Conservation (phyloP, 2,797 vertebrate genomes). For the Hemibagrus guttatus region DNA sequence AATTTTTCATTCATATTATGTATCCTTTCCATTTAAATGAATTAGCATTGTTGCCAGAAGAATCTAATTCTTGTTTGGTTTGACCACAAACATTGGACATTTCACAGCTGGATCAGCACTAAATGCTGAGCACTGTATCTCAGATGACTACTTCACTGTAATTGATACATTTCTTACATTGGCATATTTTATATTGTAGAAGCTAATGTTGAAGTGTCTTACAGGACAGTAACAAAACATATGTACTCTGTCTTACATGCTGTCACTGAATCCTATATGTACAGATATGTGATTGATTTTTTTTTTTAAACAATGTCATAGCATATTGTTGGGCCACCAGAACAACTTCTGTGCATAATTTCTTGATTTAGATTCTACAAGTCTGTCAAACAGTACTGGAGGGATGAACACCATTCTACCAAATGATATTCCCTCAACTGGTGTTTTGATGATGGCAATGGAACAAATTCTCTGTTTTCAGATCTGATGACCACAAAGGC, state of each 20-base stretch:
- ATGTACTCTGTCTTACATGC: neutral
- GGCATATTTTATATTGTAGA: neutral
- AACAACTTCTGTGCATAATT: neutral
- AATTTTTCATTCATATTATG: neutral
- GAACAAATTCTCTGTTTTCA: neutral
- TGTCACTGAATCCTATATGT: neutral
- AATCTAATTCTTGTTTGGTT: constrained; percentile 20
- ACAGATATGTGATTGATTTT: neutral
- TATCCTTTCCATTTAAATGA: neutral
- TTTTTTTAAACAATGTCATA: too few relatives aligned
- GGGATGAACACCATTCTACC: too few relatives aligned
- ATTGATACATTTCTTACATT: neutral
- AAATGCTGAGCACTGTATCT: neutral
- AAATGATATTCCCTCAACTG: neutral
- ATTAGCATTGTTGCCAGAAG: neutral
- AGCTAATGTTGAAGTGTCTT: neutral
- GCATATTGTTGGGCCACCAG: neutral
- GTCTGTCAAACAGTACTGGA: neutral
- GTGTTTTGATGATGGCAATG: neutral
- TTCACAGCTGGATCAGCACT: neutral
- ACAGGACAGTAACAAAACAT: neutral
- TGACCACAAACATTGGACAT: constrained; percentile 2
- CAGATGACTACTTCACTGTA: neutral
- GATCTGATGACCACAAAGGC: neutral
- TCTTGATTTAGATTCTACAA: neutral